Conservation (phyloP, 2,888 invertebrate species). For the Andrena hattorfiana region DNA sequence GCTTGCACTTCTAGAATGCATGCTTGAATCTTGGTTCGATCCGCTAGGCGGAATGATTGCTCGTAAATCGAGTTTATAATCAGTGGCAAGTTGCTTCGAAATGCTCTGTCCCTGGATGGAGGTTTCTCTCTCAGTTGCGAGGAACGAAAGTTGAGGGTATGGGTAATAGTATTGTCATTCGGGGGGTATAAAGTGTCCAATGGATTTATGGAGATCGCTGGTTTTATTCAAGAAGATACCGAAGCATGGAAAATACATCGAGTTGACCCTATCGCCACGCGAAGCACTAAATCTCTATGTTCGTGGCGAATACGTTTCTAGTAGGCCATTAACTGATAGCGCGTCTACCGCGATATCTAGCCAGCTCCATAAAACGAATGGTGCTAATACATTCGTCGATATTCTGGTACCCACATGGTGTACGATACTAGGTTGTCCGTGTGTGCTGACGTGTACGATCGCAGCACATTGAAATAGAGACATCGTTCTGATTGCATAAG, state of each 20-base stretch:
- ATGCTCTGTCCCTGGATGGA: not conserved
- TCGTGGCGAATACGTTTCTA: constrained; percentile 28
- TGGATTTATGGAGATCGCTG: not conserved
- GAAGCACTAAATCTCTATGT: constrained; percentile 35
- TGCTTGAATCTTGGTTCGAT: not conserved
- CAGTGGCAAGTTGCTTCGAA: not conserved
- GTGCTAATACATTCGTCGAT: constrained; percentile 38
- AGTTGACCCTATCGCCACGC: not conserved
- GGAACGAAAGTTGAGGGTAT: too few species aligned
- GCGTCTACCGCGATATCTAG: constrained; percentile 27
- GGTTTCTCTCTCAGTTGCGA: too few species aligned
- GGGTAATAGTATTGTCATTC: too few species aligned
- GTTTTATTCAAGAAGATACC: constrained; percentile 1
- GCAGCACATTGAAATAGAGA: not conserved
- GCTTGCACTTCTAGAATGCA: not conserved
- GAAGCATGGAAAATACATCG: constrained; percentile 24
- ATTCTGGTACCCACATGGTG: not conserved
- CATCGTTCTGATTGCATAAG: constrained; percentile 22
- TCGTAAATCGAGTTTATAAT: constrained; percentile 1
- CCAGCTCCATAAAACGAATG: constrained; percentile 35
- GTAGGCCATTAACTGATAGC: constrained; percentile 43
- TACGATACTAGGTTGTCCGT: not conserved
- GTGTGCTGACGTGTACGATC: not conserved
- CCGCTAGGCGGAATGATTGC: not conserved
- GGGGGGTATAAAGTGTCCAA: not conserved